Percentiles rank a stretch among this genome's conserved stretches.
Evolutionary conservation across 53 echinoderm and acorn worm species (phyloP).

Genomic region (Antedon mediterranea): DNA sequence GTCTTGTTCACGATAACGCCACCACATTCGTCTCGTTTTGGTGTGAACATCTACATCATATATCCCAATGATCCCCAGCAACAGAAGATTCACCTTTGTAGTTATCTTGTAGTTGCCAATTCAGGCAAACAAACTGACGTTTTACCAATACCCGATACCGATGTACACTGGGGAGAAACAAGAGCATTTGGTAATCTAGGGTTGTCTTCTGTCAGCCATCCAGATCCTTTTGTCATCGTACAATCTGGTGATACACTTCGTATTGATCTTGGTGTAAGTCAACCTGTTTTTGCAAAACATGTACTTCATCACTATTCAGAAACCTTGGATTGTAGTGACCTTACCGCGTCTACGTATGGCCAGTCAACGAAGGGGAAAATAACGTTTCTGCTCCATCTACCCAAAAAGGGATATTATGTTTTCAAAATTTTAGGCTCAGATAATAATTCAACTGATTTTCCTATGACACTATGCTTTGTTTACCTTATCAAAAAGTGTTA

Average conservation of each 20-base stretch:
- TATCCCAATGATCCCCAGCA: slow-evolving; percentile 32
- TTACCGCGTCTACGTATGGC: not conserved
- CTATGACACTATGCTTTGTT: slow-evolving; percentile 26
- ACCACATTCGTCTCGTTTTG: slow-evolving; percentile 55
- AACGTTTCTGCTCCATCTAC: slow-evolving; percentile 15
- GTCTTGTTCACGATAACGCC: slow-evolving; percentile 41
- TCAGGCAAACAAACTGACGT: slow-evolving; percentile 14
- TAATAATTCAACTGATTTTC: slow-evolving; percentile 14
- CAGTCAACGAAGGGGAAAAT: slow-evolving; percentile 7
- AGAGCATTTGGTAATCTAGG: slow-evolving; percentile 21
- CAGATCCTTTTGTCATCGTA: slow-evolving; percentile 42
- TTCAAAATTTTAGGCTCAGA: slow-evolving; percentile 46
- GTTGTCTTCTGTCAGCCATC: slow-evolving; percentile 41
- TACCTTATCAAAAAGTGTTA: slow-evolving; percentile 40
- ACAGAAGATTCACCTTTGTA: slow-evolving; percentile 48
- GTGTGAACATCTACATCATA: slow-evolving; percentile 49
- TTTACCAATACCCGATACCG: slow-evolving; percentile 31
- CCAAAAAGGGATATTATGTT: slow-evolving; percentile 36
- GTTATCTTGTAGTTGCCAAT: slow-evolving; percentile 59
- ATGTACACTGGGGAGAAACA: slow-evolving; percentile 40
- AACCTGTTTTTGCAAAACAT: not conserved
- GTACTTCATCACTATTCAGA: not conserved
- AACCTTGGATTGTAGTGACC: not conserved
- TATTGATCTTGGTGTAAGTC: not conserved
- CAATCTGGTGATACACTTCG: not conserved